Conservation (phyloP, 92 coral and sea anemone genomes). For the Bergia sp. region DNA sequence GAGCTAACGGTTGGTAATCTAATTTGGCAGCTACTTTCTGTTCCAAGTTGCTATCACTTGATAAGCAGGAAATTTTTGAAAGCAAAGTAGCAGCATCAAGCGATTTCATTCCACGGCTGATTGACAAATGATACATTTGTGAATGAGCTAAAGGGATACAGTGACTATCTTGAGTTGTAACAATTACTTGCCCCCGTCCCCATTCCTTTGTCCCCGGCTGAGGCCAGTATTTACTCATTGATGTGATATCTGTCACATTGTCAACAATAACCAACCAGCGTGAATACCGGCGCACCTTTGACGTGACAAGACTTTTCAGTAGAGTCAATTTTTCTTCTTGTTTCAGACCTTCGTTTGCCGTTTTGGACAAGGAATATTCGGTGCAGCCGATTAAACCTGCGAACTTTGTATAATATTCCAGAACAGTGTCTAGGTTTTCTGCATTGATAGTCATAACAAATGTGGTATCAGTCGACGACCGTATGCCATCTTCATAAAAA, state of each 20-base stretch:
- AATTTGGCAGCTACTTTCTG: constrained; percentile 17
- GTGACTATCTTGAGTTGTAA: too few species aligned
- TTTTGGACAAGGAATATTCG: constrained; percentile 19
- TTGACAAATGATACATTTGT: neutral
- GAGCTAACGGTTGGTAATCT: constrained; percentile 59
- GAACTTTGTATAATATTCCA: constrained; percentile 40
- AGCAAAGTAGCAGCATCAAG: neutral
- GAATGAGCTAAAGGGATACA: too few species aligned
- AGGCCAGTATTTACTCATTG: constrained; percentile 8
- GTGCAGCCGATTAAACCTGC: constrained; percentile 29
- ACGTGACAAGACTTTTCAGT: constrained; percentile 36
- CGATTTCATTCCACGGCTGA: neutral
- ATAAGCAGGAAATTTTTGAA: neutral
- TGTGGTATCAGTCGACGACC: neutral
- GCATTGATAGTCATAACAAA: constrained; percentile 55
- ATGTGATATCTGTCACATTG: too few species aligned
- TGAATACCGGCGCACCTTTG: constrained; percentile 32
- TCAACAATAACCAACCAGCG: constrained; percentile 50
- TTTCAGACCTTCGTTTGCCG: neutral
- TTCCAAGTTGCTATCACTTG: constrained; percentile 3
- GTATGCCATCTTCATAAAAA: constrained; percentile 8
- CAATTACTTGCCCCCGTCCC: too few species aligned
- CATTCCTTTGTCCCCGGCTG: constrained; percentile 25
- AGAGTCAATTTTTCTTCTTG: constrained; percentile 32
- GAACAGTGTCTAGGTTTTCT: constrained; percentile 31